Conservation (phyloP, 2,797 vertebrate species). For the Mormyrus hasselquistii region DNA sequence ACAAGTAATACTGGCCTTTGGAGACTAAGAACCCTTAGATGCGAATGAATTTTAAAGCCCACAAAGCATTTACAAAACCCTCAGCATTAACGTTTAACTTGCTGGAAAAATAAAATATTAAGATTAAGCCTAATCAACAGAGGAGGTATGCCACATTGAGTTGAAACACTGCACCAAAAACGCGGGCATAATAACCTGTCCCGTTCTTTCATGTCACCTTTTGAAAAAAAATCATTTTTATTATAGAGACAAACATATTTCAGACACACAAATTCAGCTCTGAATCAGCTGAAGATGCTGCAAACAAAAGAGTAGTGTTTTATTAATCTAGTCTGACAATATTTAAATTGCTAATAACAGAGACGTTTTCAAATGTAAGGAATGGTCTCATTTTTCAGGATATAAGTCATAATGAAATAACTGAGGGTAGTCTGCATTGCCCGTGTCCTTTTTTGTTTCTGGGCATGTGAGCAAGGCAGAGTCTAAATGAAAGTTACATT, state of each 20-base stretch:
- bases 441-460: neutral
- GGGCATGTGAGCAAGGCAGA: neutral
- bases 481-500: neutral
- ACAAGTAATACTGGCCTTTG: neutral
- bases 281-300: neutral
- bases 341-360: neutral
- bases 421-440: neutral
- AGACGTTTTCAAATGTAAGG: neutral
- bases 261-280: neutral
- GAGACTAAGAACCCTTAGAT: neutral
- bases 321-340: neutral
- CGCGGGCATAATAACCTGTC: neutral
- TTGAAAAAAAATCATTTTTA: neutral
- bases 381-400: neutral
- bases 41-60: neutral
- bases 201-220: neutral
- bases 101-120: neutral
- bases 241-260: neutral
- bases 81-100: neutral
- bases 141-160: neutral
- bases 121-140: neutral
- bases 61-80: neutral
- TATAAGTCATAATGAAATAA: neutral
- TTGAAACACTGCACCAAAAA: neutral
- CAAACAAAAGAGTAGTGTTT: neutral